Conservation (phyloP, 2,113 vertebrate species). For the Hippocampus comes region DNA sequence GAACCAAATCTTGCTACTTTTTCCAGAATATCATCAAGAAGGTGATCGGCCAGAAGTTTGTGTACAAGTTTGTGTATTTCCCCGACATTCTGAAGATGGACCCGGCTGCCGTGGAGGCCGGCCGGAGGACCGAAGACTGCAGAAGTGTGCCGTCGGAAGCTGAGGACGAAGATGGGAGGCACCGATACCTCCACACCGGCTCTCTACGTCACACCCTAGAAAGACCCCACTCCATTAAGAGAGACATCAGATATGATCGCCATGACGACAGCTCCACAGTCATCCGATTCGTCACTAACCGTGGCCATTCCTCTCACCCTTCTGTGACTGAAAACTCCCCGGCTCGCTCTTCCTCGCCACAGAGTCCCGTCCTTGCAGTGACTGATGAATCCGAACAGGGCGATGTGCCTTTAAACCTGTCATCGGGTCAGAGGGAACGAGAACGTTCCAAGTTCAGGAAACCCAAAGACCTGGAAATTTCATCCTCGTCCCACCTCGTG, state of each 20-base stretch:
- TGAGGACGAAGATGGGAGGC: constrained; percentile 63
- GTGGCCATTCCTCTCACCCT: constrained; percentile 77
- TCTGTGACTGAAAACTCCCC: constrained; percentile 76
- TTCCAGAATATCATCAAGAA: constrained; percentile 97
- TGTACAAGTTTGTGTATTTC: constrained; percentile 97
- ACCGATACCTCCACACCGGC: constrained; percentile 81
- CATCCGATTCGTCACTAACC: constrained; percentile 90
- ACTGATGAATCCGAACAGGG: constrained; percentile 66
- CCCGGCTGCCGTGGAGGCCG: constrained; percentile 81
- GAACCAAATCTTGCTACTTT: neutral
- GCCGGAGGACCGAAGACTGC: constrained; percentile 75
- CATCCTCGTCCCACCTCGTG: constrained; percentile 80
- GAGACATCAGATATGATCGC: constrained; percentile 64
- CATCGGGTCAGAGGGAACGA: constrained; percentile 81
- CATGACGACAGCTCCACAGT: constrained; percentile 85
- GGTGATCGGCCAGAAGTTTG: constrained; percentile 94
- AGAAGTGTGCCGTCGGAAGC: constrained; percentile 66
- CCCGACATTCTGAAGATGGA: constrained; percentile 96
- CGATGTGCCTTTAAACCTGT: constrained; percentile 87
- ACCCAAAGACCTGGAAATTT: constrained; percentile 88
- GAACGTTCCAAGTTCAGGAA: constrained; percentile 82
- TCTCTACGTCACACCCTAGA: constrained; percentile 76
- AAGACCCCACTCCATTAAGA: constrained; percentile 82
- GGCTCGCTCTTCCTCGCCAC: constrained; percentile 70
- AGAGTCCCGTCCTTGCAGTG: constrained; percentile 74